Conservation (phyloP, 2,797 vertebrate species). For the Lacerta agilis region DNA sequence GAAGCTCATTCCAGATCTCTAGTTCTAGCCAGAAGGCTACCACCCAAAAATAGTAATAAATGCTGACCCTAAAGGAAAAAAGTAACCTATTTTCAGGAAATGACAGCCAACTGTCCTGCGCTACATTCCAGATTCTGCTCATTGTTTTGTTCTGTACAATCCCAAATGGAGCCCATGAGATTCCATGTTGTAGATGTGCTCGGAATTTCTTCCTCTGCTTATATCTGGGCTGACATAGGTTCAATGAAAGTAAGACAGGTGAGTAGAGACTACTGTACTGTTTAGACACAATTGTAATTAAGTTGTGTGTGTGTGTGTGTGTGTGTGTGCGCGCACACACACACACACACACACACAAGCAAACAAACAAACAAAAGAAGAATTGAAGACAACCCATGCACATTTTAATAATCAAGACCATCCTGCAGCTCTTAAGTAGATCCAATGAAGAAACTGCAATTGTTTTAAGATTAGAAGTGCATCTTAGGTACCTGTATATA, state of each 20-base stretch:
- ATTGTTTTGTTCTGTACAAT: not conserved
- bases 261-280: too few species aligned
- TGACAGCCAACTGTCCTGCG: not conserved
- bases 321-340: too few species aligned
- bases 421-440: not conserved
- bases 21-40: not conserved
- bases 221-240: not conserved
- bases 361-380: not conserved
- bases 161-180: not conserved
- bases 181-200: not conserved
- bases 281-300: too few species aligned
- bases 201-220: not conserved
- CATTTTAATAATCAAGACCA: not conserved
- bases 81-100: slow-evolving; percentile 11
- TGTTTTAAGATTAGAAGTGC: not conserved
- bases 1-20: not conserved
- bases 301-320: too few species aligned
- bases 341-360: too few species aligned
- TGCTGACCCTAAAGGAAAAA: not conserved
- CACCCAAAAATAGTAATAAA: not conserved
- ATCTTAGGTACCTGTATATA: slow-evolving; percentile 89
- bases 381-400: too few species aligned
- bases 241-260: not conserved
- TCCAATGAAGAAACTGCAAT: not conserved
- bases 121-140: slow-evolving; percentile 3